phyloP scores from a whole-genome alignment of 2,797 vertebrate species.

The Anguilla anguilla region DNA sequence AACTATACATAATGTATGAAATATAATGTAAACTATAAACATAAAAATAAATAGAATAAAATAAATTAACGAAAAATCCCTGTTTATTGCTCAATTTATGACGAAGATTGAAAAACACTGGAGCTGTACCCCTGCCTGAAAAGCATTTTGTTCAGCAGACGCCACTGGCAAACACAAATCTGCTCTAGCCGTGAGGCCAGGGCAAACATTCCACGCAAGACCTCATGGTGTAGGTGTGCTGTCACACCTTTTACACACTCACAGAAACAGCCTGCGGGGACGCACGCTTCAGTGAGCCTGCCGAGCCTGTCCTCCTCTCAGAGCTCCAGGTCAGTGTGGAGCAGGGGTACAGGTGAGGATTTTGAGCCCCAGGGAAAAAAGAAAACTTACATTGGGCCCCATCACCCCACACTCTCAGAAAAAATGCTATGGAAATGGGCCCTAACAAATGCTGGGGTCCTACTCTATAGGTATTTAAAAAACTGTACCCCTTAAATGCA shows the following conservation, averaged over 20 bases:
- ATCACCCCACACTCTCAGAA: no score
- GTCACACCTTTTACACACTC: neutral
- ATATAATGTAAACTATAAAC: no score
- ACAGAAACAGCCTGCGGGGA: neutral
- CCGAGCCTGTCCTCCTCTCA: neutral
- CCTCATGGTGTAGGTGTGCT: neutral
- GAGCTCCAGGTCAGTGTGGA: neutral
- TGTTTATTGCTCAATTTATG: neutral
- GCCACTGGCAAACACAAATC: neutral
- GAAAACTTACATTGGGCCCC: no score
- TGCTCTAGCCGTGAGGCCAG: neutral
- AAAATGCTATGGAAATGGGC: no score
- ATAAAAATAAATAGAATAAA: neutral
- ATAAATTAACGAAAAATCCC: neutral
- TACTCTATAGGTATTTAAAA: no score
- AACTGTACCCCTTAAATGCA: no score
- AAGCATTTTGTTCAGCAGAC: neutral
- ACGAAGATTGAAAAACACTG: neutral
- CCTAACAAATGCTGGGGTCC: no score
- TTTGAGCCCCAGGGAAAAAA: no score
- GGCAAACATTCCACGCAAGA: neutral
- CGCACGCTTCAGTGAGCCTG: neutral
- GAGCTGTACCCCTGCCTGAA: neutral
- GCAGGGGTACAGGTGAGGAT: no score
- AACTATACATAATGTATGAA: neutral